Evolutionary conservation across 2,888 invertebrate genomes (phyloP), one percentile per base, ranked within the genome.

Genomic region (Cantharis rustica): DNA sequence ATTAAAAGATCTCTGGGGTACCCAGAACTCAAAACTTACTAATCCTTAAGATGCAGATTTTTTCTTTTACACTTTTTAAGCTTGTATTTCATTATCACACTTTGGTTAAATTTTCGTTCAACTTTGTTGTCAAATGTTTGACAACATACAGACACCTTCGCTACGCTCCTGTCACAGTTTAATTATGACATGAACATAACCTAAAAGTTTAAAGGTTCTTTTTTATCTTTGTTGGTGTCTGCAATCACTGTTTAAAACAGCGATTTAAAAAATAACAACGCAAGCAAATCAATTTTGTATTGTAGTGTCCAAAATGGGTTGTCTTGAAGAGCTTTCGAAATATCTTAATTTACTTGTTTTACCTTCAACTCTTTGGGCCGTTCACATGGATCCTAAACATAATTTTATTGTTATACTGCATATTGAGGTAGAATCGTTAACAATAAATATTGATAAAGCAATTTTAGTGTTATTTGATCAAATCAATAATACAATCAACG

Each of bases 331-430:
- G 47, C 68, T 76, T 64, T 76, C 71, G 17, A 82, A 81, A 78
- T 81, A 82, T 64, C 74, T 84, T 69, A 73, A 81, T 69, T 78
- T 81, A 70, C 61, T 84, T 13, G 71, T 80, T 20, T 76, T 84
- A 75, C 84, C 84, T 4, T 83, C 83, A 61, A 76, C 82, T n/a
- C 75, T 84, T 47, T 85, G 84, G 84, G 83, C 80, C n/a, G 73
- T 82, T 23, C 84, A 84, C 75, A 69, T 82, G 20, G 83, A 85
- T 77, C 83, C 84, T 11, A 79, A 81, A 70, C 79, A 79, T 73
- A 77, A 83, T 61, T 84, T 81, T 68, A 78, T 83, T 31, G 84
- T 81, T 13, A 75, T 83, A 66, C 68, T 84, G 68, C 84, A 83
- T 68, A 71, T 83, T 10, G 78, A 79, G 69, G 68, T 81, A 62